These are phyloP conservation scores for Phylloscopus collybita DNA, from an alignment of 2,797 vertebrate genomes.

Conservation along the genomic window DNA sequence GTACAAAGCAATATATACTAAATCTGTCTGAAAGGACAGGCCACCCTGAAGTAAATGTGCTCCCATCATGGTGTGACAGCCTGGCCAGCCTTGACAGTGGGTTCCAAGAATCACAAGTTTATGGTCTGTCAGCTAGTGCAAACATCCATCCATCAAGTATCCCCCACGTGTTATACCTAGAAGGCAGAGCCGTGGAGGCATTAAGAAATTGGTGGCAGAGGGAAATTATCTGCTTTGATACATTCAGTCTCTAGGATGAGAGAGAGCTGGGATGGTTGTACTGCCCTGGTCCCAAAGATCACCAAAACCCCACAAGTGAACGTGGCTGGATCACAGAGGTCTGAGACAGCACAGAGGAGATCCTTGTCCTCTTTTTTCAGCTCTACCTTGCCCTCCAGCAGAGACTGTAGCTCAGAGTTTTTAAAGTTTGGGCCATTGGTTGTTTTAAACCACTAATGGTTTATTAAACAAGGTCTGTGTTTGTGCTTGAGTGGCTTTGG, in stretches of 20 bases:
- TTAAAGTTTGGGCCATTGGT: not conserved
- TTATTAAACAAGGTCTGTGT: not conserved
- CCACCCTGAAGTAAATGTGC: not conserved
- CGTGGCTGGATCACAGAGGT: fast-evolving
- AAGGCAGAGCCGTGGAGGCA: not conserved
- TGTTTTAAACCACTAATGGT: not conserved
- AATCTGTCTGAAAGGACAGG: not conserved
- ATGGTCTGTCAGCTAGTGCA: not conserved
- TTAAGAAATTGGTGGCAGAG: not conserved
- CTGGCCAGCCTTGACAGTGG: not conserved
- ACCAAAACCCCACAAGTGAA: not conserved
- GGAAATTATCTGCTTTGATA: not conserved
- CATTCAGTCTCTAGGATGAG: not conserved
- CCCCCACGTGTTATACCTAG: not conserved
- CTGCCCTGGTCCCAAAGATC: not conserved
- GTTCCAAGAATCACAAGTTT: not conserved
- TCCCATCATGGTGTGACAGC: not conserved
- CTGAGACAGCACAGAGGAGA: not conserved
- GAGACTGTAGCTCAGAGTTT: not conserved
- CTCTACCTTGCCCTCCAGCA: not conserved
- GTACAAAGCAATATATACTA: not conserved
- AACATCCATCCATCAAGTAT: not conserved
- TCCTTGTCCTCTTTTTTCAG: not conserved
- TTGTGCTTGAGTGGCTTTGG: not conserved
- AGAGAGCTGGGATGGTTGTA: not conserved